Evolutionary conservation across 2,888 invertebrate species (phyloP).

Genomic region (Aplocera efformata): DNA sequence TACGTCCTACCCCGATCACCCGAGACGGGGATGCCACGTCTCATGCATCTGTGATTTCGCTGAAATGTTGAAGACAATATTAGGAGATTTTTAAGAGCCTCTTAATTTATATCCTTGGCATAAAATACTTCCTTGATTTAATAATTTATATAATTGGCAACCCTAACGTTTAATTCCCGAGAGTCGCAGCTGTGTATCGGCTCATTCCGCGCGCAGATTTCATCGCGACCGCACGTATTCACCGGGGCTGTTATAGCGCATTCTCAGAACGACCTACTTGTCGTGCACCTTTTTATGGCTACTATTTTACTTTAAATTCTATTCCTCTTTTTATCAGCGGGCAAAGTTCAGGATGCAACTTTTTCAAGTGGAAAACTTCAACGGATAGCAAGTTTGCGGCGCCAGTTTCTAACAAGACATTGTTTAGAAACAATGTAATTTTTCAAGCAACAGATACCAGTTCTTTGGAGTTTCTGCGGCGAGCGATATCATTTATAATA

Average conservation of each 20-base stretch:
- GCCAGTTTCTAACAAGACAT: conserved; percentile 8
- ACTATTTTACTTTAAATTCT: conserved; percentile 5
- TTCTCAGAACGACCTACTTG: conserved; percentile 13
- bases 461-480: no score
- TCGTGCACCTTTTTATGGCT: conserved; percentile 7
- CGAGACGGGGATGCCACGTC: no score
- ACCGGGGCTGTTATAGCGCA: conserved; percentile 25
- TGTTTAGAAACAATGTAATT: conserved; percentile 10
- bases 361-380: conserved; percentile 17
- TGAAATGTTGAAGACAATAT: no score
- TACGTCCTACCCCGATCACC: no score
- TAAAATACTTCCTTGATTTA: no score
- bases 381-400: not conserved
- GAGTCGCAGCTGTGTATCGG: conserved; percentile 8
- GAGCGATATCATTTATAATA: no score
- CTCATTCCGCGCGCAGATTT: conserved; percentile 32
- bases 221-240: conserved; percentile 30
- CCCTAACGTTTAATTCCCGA: conserved; percentile 22
- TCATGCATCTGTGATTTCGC: no score
- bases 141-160: no score
- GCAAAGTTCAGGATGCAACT: conserved; percentile 12
- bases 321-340: conserved; percentile 7
- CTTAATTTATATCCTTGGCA: no score
- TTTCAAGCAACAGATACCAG: not conserved
- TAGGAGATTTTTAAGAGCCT: no score